Evolutionary conservation across 1,140 invertebrate genomes (phyloP).

Genomic region (Lithobius niger): DNA sequence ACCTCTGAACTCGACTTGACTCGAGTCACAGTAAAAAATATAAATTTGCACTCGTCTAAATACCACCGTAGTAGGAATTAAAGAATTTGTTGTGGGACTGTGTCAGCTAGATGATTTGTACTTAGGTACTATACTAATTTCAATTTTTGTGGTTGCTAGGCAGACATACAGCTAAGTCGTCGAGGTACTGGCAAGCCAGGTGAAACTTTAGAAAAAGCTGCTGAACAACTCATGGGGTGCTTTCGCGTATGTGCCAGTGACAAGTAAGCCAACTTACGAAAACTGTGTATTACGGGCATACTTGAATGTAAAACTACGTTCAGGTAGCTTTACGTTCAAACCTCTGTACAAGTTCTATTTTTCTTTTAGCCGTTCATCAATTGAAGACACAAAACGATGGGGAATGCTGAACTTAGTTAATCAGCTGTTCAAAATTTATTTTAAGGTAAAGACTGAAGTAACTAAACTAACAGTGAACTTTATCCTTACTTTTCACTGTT

Average conservation of each 20-base stretch:
- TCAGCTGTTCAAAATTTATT: slow-evolving; percentile 96
- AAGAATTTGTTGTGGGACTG: no score
- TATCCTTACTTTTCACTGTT: slow-evolving; percentile 12
- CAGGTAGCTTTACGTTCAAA: background rate
- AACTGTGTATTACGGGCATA: background rate
- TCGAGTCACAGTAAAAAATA: no score
- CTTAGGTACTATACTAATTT: no score
- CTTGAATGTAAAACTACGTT: slow-evolving; percentile 2
- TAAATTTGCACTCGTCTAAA: no score
- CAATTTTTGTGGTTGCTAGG: no score
- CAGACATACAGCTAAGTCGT: slow-evolving; percentile 41
- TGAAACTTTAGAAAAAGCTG: slow-evolving; percentile 81
- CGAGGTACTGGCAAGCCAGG: slow-evolving; percentile 34
- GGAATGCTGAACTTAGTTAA: slow-evolving; percentile 94
- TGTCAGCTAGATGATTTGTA: no score
- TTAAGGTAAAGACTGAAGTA: slow-evolving; percentile 50
- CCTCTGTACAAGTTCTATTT: background rate
- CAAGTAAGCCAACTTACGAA: slow-evolving; percentile 42
- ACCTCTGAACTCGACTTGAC: no score
- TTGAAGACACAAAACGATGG: slow-evolving; percentile 81
- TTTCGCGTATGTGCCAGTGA: slow-evolving; percentile 94
- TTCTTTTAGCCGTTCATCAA: slow-evolving; percentile 49
- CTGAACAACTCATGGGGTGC: slow-evolving; percentile 82
- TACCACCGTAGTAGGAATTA: no score
- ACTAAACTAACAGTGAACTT: slow-evolving; percentile 3